Conservation (phyloP, 2,797 vertebrate species). For the Strix occidentalis region DNA sequence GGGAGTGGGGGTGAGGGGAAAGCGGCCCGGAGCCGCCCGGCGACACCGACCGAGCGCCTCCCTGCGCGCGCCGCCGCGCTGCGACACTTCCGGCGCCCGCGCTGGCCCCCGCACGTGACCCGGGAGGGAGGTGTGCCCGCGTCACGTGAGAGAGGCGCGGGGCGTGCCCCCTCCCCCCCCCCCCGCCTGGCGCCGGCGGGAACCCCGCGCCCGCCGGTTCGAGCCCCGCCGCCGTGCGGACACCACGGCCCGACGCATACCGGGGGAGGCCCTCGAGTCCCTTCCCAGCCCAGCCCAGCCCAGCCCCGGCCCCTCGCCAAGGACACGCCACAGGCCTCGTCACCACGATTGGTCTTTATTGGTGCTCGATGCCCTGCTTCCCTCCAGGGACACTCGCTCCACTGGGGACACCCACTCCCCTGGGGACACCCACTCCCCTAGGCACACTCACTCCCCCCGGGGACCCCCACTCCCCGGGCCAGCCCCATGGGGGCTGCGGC, state of each 20-base stretch:
- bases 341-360: conserved; percentile 42
- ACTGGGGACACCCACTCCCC: not conserved
- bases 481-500: not conserved
- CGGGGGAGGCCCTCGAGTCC: no score
- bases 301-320: not conserved
- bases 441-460: not conserved
- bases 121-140: not conserved
- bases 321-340: not conserved
- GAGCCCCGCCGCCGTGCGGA: not conserved
- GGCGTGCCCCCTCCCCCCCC: not conserved
- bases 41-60: not conserved
- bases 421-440: not conserved
- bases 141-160: conserved; percentile 5
- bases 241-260: accelerated
- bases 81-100: conserved; percentile 24
- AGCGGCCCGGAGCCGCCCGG: not conserved
- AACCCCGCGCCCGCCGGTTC: accelerated
- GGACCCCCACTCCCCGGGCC: not conserved
- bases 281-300: not conserved
- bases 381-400: not conserved
- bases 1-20: not conserved
- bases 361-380: not conserved
- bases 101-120: not conserved
- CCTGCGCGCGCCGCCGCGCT: not conserved
- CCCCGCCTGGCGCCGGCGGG: not conserved